Base-by-base conservation (phyloP, 2,888 invertebrate species). In the Agapostemon virescens region DNA sequence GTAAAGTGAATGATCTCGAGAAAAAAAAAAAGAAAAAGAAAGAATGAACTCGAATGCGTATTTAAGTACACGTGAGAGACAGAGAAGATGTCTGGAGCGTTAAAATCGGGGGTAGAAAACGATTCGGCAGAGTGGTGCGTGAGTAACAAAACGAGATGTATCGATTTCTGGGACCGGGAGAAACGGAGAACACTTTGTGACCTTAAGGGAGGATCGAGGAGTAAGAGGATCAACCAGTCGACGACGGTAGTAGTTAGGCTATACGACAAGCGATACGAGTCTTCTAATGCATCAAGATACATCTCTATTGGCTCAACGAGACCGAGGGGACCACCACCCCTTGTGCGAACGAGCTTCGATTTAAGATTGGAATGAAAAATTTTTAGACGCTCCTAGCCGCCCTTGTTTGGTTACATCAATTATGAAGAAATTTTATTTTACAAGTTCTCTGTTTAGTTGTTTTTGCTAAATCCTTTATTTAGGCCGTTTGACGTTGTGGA, bases 241-340 rank as follows among this genome's bases (percentile, higher is more conserved):
- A 76, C 33, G 81, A n/a, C 26, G 17, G 86, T 86, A 88, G 81
- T 81, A 78, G n/a, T n/a, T n/a, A n/a, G 52, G 72, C 86, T 83
- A 86, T n/a, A 83, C 89, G 69, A 80, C 55, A 83, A 87, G 85
- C 87, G 83, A 89, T 30, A 85, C 85, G 83, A 80, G 33, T 85
- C 84, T 78, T 79, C 77, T 74, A 71, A 80, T 73, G 58, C 87
- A 83, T 74, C 58, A 74, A 81, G 30, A 58, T 74, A 73, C 64
- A n/a, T n/a, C 55, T 77, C 76, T 88, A 88, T 76, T 87, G 85
- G 88, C 86, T 85, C 84, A 49, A 52, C 40, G n/a, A 45, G 11
- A 33, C 42, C 33, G 58, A 68, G 20, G 6, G 33, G 75, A 72
- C 68, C 58, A 73, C n/a, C 49, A 9, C 49, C 33, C 33, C 33